Percentiles rank a stretch among this genome's conserved stretches.
phyloP scores from a whole-genome alignment of 2,113 vertebrate genomes.

The Tetrax tetrax region DNA sequence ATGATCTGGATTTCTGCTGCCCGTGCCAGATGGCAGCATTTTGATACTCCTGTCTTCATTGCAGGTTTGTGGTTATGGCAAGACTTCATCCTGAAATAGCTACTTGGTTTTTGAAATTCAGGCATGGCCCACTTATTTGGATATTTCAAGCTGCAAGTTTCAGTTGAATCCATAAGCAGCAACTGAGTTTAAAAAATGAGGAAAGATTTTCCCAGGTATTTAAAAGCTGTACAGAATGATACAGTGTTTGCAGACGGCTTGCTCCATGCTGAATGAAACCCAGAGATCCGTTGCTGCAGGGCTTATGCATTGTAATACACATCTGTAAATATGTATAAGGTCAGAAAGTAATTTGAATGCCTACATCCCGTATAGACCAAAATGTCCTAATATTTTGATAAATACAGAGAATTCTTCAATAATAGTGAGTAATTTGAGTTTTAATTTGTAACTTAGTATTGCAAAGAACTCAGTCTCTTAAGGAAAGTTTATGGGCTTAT shows the following conservation, averaged over 20 bases:
- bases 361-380: neutral
- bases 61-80: slow-evolving; percentile 48
- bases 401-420: neutral
- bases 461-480: neutral
- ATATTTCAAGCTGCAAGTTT: slow-evolving; percentile 30
- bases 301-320: neutral
- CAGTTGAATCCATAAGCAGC: neutral
- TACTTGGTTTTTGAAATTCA: slow-evolving; percentile 1
- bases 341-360: neutral
- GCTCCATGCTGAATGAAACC: neutral
- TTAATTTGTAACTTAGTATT: neutral
- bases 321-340: neutral
- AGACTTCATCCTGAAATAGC: slow-evolving; percentile 33
- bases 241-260: neutral
- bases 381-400: neutral
- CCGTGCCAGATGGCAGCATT: neutral
- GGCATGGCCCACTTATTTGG: neutral
- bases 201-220: slow-evolving; percentile 10
- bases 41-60: neutral
- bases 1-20: neutral
- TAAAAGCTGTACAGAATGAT: neutral
- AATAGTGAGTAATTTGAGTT: neutral
- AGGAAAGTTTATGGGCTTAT: neutral
- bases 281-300: neutral
- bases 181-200: neutral